Conservation (phyloP, 2,888 invertebrate genomes). For the Tubulanus polymorphus region DNA sequence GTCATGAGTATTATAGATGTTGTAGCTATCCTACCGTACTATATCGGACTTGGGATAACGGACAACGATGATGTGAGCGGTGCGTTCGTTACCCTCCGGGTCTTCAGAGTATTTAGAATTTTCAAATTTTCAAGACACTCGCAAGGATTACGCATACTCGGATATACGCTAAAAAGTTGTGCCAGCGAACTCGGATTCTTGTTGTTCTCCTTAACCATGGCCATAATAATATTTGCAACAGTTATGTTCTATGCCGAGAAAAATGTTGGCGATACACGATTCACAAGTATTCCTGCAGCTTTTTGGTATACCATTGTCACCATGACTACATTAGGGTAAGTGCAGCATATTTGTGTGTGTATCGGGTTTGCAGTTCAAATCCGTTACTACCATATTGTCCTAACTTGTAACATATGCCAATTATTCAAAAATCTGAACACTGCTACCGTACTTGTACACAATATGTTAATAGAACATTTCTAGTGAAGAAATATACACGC, state of each 20-base stretch:
- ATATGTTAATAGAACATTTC: too few relatives aligned
- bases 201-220: constrained; percentile 98
- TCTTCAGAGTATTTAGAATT: constrained; percentile 99
- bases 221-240: constrained; percentile 99
- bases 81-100: constrained; percentile 96
- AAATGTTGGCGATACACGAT: constrained; percentile 92
- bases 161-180: constrained; percentile 98
- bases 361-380: background rate
- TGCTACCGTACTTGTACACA: too few relatives aligned
- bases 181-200: constrained; percentile 98
- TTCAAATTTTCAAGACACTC: constrained; percentile 99
- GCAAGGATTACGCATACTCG: constrained; percentile 95
- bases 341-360: constrained; percentile 39
- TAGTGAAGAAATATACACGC: too few relatives aligned
- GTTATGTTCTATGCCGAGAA: constrained; percentile 99
- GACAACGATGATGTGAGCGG: constrained; percentile 99
- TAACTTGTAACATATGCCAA: too few relatives aligned
- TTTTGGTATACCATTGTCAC: constrained; percentile 99
- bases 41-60: constrained; percentile 94
- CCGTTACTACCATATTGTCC: too few relatives aligned
- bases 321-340: constrained; percentile 98
- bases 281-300: constrained; percentile 98
- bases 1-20: constrained; percentile 99
- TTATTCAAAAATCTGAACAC: too few relatives aligned
- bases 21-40: constrained; percentile 98